Conservation (phyloP, 2,113 vertebrate genomes). For the Salvelinus fontinalis region DNA sequence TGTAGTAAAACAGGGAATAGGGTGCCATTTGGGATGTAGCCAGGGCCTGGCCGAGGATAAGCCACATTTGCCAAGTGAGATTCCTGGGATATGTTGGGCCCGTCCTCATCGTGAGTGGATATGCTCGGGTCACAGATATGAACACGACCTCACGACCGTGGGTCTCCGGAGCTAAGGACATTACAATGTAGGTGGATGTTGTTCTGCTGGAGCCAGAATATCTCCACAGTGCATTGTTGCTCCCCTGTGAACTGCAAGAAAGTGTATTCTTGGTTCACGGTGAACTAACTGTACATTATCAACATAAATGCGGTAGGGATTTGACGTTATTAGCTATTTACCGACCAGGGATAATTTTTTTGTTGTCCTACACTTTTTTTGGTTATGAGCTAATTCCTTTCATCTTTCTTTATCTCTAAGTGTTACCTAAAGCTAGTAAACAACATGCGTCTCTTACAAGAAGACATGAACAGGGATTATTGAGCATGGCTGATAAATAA, state of each 20-base stretch:
- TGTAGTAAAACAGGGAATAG: no score
- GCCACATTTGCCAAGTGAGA: conserved; percentile 38
- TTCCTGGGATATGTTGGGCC: conserved; percentile 34
- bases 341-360: neutral
- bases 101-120: conserved; percentile 39
- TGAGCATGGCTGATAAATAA: neutral
- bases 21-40: no score
- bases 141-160: neutral
- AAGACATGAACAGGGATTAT: neutral
- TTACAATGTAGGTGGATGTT: conserved; percentile 2
- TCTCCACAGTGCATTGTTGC: neutral
- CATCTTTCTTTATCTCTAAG: neutral
- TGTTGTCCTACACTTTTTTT: neutral
- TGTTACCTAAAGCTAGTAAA: neutral
- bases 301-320: neutral
- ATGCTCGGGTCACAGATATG: conserved; percentile 41
- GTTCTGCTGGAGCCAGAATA: neutral
- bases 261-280: neutral
- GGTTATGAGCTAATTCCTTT: neutral
- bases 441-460: neutral
- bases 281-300: neutral
- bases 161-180: neutral
- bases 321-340: neutral
- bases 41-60: conserved; percentile 48
- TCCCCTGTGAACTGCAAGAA: neutral